Percentiles rank a stretch among this genome's conserved stretches.
phyloP scores from a whole-genome alignment of 2,113 vertebrate genomes.

The Anthoscopus minutus region DNA sequence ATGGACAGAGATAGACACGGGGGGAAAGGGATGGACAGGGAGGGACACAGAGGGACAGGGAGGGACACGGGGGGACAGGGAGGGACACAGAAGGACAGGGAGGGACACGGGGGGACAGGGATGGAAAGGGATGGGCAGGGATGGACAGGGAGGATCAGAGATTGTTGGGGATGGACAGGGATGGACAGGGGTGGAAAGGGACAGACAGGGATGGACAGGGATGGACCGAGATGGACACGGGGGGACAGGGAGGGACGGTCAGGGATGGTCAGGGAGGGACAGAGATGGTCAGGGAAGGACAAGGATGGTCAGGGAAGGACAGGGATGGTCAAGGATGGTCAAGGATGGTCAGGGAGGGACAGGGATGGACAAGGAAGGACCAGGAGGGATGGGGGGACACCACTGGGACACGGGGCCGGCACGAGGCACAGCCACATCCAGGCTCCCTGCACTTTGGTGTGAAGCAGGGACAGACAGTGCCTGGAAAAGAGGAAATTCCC shows the following conservation, averaged over 20 bases:
- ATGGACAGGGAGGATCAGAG: accelerated
- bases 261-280: background rate
- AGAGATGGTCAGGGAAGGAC: slow-evolving; percentile 64
- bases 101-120: accelerated
- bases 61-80: too few species aligned
- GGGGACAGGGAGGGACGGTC: accelerated
- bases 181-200: slow-evolving; percentile 60
- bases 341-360: accelerated
- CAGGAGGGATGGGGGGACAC: background rate
- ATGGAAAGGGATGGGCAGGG: slow-evolving; percentile 60
- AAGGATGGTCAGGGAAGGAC: accelerated
- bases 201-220: accelerated
- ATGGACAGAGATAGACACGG: accelerated
- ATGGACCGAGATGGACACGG: slow-evolving; percentile 60
- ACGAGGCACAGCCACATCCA: background rate
- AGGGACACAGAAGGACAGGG: background rate
- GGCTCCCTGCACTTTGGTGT: too few species aligned
- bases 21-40: slow-evolving; percentile 61
- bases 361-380: background rate
- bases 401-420: background rate
- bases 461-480: background rate
- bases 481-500: background rate
- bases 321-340: slow-evolving; percentile 61
- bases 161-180: too few species aligned
- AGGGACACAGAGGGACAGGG: accelerated